Percentiles rank a stretch among this genome's conserved stretches.
Evolutionary conservation across 2,888 invertebrate species (phyloP).

Genomic region (Thera obeliscata): DNA sequence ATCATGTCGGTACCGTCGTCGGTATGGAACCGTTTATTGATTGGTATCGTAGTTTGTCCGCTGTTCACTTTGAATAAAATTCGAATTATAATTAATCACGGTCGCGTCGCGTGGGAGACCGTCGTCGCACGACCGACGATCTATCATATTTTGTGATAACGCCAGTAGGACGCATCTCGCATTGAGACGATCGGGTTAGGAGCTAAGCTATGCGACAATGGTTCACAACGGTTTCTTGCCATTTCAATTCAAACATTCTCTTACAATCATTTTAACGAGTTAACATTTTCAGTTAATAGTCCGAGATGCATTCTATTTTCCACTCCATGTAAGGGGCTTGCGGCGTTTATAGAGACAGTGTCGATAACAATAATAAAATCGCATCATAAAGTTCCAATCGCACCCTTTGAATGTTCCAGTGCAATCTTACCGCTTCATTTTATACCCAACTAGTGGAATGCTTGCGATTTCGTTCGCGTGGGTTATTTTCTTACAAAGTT

Average conservation of each 20-base stretch:
- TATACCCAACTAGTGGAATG: conserved; percentile 45
- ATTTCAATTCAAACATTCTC: conserved; percentile 50
- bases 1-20: conserved; percentile 80
- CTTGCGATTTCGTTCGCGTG: background rate
- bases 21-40: conserved; percentile 84
- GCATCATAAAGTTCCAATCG: conserved; percentile 73
- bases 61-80: conserved; percentile 85
- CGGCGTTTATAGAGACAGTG: conserved; percentile 63
- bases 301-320: conserved; percentile 57
- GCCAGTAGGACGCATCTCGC: conserved; percentile 78
- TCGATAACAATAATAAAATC: conserved; percentile 75
- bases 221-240: conserved; percentile 60
- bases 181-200: conserved; percentile 72
- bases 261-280: conserved; percentile 47
- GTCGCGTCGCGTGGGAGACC: conserved; percentile 81
- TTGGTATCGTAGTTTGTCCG: conserved; percentile 83
- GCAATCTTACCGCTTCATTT: conserved; percentile 79
- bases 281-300: conserved; percentile 43
- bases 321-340: conserved; percentile 53
- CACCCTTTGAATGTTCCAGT: conserved; percentile 71
- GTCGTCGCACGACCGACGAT: conserved; percentile 76
- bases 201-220: conserved; percentile 69
- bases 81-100: conserved; percentile 85
- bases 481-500: background rate
- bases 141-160: conserved; percentile 85